phyloP scores from a whole-genome alignment of 1,140 invertebrate species.

The Apis laboriosa region DNA sequence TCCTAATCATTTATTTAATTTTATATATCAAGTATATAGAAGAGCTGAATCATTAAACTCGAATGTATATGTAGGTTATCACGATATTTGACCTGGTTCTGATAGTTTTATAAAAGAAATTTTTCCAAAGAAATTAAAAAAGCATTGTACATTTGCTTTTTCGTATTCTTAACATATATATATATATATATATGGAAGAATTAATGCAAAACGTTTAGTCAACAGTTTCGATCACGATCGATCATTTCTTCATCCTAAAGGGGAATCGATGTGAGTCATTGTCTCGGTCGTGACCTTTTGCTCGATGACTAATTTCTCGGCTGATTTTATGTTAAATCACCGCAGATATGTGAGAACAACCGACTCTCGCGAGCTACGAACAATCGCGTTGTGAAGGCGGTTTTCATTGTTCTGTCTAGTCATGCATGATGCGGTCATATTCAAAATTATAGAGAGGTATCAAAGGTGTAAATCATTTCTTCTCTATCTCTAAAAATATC shows the following conservation, averaged over 20 bases:
- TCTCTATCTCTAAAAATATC: not conserved
- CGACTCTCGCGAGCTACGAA: not conserved
- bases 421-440: slow-evolving; percentile 26
- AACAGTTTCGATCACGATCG: not conserved
- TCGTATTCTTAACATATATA: no score
- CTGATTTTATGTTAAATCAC: slow-evolving; percentile 31
- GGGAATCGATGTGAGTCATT: slow-evolving; percentile 58
- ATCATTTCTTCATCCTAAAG: not conserved
- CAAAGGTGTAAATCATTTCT: not conserved
- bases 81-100: no score
- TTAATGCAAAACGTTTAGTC: not conserved
- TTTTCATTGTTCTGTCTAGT: slow-evolving; percentile 38
- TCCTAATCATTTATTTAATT: no score
- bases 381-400: slow-evolving; percentile 47
- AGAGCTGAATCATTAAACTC: no score
- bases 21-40: no score
- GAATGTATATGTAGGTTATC: no score
- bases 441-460: not conserved
- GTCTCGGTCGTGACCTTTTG: slow-evolving; percentile 56
- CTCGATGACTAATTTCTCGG: slow-evolving; percentile 54
- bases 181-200: not conserved
- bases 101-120: no score
- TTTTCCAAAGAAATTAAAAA: no score
- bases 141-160: no score
- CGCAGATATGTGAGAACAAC: slow-evolving; percentile 18